Conservation (phyloP, 2,797 vertebrate genomes). For the Onychomys leucogaster region DNA sequence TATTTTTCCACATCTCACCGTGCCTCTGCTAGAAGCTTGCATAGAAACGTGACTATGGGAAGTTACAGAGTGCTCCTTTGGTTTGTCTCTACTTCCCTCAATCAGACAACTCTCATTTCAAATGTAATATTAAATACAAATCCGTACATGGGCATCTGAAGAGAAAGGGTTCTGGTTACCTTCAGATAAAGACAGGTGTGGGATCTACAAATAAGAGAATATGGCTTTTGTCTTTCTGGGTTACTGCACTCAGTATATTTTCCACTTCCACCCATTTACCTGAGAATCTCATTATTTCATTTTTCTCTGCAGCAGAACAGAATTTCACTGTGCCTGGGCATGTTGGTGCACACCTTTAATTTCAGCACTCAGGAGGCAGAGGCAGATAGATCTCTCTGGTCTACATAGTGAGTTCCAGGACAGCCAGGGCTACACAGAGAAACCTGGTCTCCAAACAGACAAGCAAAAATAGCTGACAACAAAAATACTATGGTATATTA, state of each 20-base stretch:
- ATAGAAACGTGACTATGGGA: not conserved
- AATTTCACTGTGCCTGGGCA: not conserved
- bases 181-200: not conserved
- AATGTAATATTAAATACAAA: not conserved
- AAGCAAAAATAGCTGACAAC: not conserved
- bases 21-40: not conserved
- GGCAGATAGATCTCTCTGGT: too few relatives aligned
- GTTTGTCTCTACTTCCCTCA: not conserved
- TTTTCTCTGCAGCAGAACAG: not conserved
- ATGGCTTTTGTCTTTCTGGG: not conserved
- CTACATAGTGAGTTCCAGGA: not conserved
- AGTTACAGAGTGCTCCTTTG: not conserved
- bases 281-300: not conserved
- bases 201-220: not conserved
- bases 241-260: not conserved
- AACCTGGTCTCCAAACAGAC: not conserved
- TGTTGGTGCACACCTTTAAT: not conserved
- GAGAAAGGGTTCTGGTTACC: not conserved
- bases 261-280: too few relatives aligned
- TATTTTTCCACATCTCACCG: not conserved
- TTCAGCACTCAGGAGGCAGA: not conserved
- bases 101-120: constrained; percentile 25
- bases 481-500: not conserved
- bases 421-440: not conserved
- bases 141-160: not conserved